A percentile compares a stretch with the other conserved stretches of the same genome.
Evolutionary conservation across 2,797 vertebrate species (phyloP).

Genomic region (Graptemys geographica): DNA sequence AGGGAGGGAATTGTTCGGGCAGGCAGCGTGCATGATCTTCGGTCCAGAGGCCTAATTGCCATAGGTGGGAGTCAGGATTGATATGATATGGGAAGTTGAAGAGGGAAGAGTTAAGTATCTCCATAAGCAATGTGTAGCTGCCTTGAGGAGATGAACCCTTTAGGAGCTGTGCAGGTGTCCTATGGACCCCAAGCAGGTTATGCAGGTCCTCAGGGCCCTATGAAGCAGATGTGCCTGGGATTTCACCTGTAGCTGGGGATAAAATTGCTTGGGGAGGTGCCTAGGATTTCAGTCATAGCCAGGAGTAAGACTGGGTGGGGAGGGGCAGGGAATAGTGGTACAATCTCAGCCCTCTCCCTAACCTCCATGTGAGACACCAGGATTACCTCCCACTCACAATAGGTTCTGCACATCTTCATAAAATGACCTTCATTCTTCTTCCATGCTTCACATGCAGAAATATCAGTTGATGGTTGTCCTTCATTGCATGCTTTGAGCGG

Average conservation of each 20-base stretch:
- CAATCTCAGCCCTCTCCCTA: background rate
- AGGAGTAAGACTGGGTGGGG: fast-evolving
- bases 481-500: constrained; percentile 9
- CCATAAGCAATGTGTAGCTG: too few relatives aligned
- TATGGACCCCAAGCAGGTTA: background rate
- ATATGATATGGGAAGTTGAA: too few relatives aligned
- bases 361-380: background rate
- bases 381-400: background rate
- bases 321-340: background rate
- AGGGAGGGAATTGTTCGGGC: too few relatives aligned
- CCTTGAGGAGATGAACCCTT: too few relatives aligned
- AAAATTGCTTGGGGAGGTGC: too few relatives aligned
- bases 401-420: background rate
- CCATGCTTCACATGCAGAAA: background rate
- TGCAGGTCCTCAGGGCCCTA: background rate
- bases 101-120: too few relatives aligned
- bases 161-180: too few relatives aligned
- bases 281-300: background rate
- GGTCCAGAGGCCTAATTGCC: too few relatives aligned
- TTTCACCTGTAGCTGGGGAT: background rate
- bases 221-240: background rate
- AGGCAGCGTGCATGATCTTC: too few relatives aligned
- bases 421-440: background rate
- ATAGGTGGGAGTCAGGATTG: too few relatives aligned
- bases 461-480: constrained; percentile 16